phyloP scores from a whole-genome alignment of 1,140 invertebrate genomes.

The Caenorhabditis tropicalis region DNA sequence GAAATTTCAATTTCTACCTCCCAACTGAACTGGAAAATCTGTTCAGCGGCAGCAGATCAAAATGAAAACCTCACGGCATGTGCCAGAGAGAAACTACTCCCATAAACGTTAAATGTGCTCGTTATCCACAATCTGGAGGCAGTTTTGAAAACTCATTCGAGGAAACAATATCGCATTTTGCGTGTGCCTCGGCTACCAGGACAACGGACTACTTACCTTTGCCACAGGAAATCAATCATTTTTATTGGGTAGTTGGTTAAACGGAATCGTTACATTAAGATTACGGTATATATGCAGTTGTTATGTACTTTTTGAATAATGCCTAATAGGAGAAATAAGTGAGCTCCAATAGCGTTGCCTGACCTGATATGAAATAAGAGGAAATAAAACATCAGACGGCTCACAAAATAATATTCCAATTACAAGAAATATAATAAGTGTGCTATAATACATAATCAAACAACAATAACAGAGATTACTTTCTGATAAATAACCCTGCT shows the following conservation, averaged over 20 bases:
- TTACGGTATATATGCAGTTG: not conserved
- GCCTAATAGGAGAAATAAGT: no score
- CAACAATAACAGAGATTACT: not conserved
- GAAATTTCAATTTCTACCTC: not conserved
- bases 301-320: no score
- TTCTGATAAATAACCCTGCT: not conserved
- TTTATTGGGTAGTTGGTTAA: not conserved
- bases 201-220: not conserved
- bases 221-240: no score
- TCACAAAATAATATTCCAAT: not conserved
- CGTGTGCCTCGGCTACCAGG: not conserved
- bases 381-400: no score
- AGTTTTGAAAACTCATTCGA: not conserved
- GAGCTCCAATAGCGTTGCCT: no score
- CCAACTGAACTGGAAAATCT: not conserved
- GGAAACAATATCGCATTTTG: not conserved
- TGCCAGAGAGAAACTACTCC: not conserved
- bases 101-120: conserved; percentile 15
- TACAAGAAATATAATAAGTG: not conserved
- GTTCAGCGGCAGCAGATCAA: not conserved
- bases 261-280: not conserved
- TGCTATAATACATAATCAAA: not conserved
- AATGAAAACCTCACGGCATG: not conserved
- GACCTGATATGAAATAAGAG: not conserved
- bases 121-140: conserved; percentile 16